Conservation (phyloP, 1,140 invertebrate genomes). For the Brachionus rubens region DNA sequence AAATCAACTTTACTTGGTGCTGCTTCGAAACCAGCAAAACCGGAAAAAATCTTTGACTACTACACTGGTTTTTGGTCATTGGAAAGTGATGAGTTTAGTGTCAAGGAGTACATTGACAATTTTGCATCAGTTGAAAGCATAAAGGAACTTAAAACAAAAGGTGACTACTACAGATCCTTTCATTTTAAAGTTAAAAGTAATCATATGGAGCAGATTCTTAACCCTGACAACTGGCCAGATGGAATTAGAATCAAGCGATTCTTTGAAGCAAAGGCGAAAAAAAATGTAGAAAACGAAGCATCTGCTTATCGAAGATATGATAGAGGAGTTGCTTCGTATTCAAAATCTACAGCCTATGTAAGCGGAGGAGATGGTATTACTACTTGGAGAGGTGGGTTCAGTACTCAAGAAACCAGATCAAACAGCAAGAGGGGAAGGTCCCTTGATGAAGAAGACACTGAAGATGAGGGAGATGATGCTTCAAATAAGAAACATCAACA, state of each 20-base stretch:
- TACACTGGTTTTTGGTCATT: no score
- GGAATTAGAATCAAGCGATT: neutral
- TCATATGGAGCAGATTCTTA: neutral
- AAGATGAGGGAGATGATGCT: neutral
- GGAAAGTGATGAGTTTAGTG: no score
- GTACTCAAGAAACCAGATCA: neutral
- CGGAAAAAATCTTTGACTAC: no score
- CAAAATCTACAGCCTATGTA: neutral
- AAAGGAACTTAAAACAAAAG: no score
- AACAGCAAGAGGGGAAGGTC: neutral
- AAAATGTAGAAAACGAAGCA: neutral
- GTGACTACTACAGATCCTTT: no score
- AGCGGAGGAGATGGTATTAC: neutral
- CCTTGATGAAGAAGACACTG: neutral
- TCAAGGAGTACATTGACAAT: no score
- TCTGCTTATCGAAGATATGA: neutral
- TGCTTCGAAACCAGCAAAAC: no score
- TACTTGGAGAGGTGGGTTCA: neutral
- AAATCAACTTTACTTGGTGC: no score
- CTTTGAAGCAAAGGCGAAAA: neutral
- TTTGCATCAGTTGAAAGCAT: no score
- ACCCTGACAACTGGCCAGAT: constrained; percentile 29
- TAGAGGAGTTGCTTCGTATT: neutral
- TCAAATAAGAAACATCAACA: constrained; percentile 5
- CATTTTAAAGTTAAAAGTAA: constrained; percentile 2